Conservation (phyloP, 2,888 invertebrate genomes). For the Papilio elwesi region DNA sequence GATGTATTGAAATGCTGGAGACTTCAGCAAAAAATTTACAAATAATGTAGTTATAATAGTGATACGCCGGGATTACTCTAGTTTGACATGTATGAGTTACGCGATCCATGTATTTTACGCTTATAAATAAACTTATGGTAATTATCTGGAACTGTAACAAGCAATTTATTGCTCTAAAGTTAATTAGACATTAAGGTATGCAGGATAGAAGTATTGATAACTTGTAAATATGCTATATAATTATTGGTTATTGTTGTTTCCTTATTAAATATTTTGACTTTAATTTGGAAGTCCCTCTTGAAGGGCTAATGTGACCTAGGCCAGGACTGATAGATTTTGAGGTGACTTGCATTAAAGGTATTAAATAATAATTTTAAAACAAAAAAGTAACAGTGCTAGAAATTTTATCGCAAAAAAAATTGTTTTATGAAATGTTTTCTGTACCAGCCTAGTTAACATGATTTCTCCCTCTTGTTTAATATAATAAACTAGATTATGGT, state of each 20-base stretch:
- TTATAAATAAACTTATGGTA: constrained; percentile 42
- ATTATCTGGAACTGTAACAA: constrained; percentile 41
- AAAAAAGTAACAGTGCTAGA: not conserved
- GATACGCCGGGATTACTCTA: constrained; percentile 48
- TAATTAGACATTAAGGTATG: constrained; percentile 44
- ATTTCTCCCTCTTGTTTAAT: not conserved
- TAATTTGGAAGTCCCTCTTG: constrained; percentile 20
- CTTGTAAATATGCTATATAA: constrained; percentile 44
- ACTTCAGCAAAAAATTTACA: constrained; percentile 32
- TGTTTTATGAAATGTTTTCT: not conserved
- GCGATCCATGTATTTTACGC: constrained; percentile 39
- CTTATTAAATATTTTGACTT: constrained; percentile 26
- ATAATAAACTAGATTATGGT: constrained; percentile 5
- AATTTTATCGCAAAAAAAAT: not conserved
- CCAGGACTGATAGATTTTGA: constrained; percentile 38
- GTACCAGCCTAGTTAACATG: constrained; percentile 3
- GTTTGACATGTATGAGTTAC: constrained; percentile 38
- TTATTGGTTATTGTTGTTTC: constrained; percentile 38
- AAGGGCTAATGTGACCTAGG: constrained; percentile 25
- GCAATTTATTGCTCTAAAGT: constrained; percentile 41
- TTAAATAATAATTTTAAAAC: constrained; percentile 28
- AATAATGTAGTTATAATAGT: constrained; percentile 42
- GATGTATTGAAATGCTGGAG: constrained; percentile 18
- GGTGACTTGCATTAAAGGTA: constrained; percentile 22
- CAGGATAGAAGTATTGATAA: constrained; percentile 40